Conservation (phyloP, 1,140 invertebrate genomes). For the Plectrocnemia conspersa region DNA sequence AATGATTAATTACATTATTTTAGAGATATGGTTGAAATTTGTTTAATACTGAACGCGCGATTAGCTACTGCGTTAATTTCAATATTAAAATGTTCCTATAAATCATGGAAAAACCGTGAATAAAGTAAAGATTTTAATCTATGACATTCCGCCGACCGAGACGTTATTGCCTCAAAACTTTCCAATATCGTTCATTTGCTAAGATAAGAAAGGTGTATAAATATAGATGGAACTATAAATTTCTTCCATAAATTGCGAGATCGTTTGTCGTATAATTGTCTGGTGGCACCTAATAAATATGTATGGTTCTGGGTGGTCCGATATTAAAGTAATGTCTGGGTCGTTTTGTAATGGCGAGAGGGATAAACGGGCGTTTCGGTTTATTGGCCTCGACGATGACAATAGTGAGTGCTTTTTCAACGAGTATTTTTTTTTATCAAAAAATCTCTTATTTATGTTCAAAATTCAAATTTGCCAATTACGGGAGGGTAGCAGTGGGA, state of each 20-base stretch:
- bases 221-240: too few species aligned
- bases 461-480: constrained; percentile 6
- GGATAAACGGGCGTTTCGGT: constrained; percentile 4
- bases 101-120: background rate
- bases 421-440: too few species aligned
- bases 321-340: background rate
- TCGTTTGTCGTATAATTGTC: background rate
- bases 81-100: background rate
- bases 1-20: too few species aligned
- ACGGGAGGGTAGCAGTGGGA: background rate
- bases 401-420: constrained; percentile 3
- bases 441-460: background rate
- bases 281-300: constrained; percentile 4
- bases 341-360: background rate
- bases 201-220: background rate
- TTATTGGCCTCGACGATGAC: constrained; percentile 1
- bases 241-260: background rate
- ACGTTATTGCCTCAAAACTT: background rate
- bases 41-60: background rate
- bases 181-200: background rate
- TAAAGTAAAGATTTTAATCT: background rate
- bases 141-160: background rate
- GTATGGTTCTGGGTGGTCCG: background rate
- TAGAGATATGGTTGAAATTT: background rate
- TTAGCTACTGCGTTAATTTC: background rate